Evolutionary conservation across 2,113 vertebrate genomes (phyloP), one percentile per base, ranked within the genome.

Genomic region (Ploceus nigricollis): DNA sequence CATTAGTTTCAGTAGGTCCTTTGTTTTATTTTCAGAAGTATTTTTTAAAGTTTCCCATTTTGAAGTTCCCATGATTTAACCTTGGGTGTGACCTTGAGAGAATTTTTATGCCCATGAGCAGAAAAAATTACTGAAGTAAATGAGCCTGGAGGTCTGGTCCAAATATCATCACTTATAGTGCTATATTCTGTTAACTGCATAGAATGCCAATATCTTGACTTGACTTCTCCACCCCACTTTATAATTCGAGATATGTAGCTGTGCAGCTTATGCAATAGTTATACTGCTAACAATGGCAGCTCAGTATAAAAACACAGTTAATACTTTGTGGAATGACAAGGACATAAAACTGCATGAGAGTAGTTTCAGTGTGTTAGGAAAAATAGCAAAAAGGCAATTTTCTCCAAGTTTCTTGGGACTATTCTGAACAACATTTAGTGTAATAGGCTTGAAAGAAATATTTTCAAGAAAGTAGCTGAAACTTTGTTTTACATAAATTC

Each of bases 381-480:
- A 65, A 91, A 89, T 37, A 80, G 12, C 24, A 85, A 81, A 93
- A 82, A 90, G 19, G 28, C 42, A 82, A 78, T 92, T 82, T 93
- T 93, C 54, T 89, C 28, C 73, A 82, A 76, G 71, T 91, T 96
- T 89, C 83, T 61, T 84, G 56, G 50, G 72, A 93, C 61, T 61
- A 16, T 72, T 91, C 66, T 92, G 78, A 93, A 80, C 54, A n/a
- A 78, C 66, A 75, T 72, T 87, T 89, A 68, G 11, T 16, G 35
- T 89, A 90, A 91, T 39, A 87, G 16, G 33, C 63, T 89, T 54
- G 13, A 90, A n/a, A 94, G 31, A 69, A 95, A 72, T 89, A 96
- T 95, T 94, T 92, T 95, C 51, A 75, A 84, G 56, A 92, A 94
- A 87, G 45, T 21, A 60, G 65, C 15, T 85, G 75, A 83, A 97